These are phyloP conservation scores for Taenioides sp. DNA, from an alignment of 2,797 vertebrate species.

Conservation along the genomic window DNA sequence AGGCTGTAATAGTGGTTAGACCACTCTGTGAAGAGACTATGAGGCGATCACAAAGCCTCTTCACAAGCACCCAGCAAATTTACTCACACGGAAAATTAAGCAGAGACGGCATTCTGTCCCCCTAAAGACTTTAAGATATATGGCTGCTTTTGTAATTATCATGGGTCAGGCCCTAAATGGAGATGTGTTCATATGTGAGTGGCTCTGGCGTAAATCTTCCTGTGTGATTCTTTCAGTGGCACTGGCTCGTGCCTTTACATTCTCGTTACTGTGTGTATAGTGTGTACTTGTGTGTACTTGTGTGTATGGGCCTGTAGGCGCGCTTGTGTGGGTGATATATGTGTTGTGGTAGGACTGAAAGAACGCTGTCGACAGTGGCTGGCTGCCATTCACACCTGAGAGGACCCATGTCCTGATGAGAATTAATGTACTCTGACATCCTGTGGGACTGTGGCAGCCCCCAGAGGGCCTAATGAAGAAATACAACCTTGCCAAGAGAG, in stretches of 20 bases:
- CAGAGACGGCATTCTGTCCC: constrained; percentile 67
- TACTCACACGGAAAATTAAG: constrained; percentile 77
- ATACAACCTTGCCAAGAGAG: constrained; percentile 79
- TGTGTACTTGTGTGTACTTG: constrained; percentile 4
- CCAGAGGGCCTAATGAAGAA: constrained; percentile 86
- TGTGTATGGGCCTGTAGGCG: constrained; percentile 19
- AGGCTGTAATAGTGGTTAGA: constrained; percentile 59
- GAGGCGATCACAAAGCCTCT: constrained; percentile 72
- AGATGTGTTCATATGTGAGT: constrained; percentile 71
- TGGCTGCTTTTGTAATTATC: constrained; percentile 78
- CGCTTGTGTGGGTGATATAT: constrained; percentile 79
- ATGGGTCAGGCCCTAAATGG: constrained; percentile 73
- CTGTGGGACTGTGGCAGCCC: constrained; percentile 82
- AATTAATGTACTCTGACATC: constrained; percentile 93
- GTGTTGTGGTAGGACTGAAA: constrained; percentile 83
- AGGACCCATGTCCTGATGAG: constrained; percentile 88
- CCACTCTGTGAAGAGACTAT: constrained; percentile 59
- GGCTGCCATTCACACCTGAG: constrained; percentile 92
- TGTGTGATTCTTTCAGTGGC: constrained; percentile 59
- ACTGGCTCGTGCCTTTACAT: constrained; percentile 41
- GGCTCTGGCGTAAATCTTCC: constrained; percentile 68
- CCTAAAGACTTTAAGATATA: constrained; percentile 77
- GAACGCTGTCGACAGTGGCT: constrained; percentile 86
- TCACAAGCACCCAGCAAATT: constrained; percentile 69
- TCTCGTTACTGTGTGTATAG: constrained; percentile 27